phyloP scores from a whole-genome alignment of 2,888 invertebrate genomes.

The Furcula furcula region DNA sequence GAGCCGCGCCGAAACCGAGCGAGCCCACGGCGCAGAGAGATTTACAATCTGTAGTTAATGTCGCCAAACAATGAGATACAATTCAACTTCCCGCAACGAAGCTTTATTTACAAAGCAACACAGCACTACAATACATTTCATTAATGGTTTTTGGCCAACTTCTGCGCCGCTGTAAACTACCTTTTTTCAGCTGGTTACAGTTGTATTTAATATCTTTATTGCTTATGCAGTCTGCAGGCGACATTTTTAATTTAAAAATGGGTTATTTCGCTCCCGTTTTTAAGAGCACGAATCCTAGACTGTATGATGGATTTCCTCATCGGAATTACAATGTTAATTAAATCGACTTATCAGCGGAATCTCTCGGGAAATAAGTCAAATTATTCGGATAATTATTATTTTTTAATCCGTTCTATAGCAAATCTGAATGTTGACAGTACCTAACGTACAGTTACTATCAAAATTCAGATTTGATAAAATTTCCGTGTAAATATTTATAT shows the following conservation, averaged over 20 bases:
- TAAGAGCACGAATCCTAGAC: slow-evolving; percentile 20
- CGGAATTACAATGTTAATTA: slow-evolving; percentile 53
- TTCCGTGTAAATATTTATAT: slow-evolving; percentile 9
- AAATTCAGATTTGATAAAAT: too few species aligned
- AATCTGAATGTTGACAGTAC: too few species aligned
- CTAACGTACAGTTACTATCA: too few species aligned
- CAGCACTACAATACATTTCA: slow-evolving; percentile 52
- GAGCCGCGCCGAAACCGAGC: slow-evolving; percentile 28
- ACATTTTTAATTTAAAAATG: slow-evolving; percentile 59
- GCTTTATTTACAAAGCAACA: slow-evolving; percentile 63
- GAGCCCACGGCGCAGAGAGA: slow-evolving; percentile 51
- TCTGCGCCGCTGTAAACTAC: slow-evolving; percentile 45
- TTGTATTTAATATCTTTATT: slow-evolving; percentile 68
- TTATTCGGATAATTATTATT: slow-evolving; percentile 21
- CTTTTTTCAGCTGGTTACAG: slow-evolving; percentile 53
- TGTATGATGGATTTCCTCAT: slow-evolving; percentile 9
- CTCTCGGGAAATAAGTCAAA: slow-evolving; percentile 23
- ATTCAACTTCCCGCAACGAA: slow-evolving; percentile 63
- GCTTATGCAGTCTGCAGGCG: slow-evolving; percentile 52
- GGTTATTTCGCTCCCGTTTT: slow-evolving; percentile 30
- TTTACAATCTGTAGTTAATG: slow-evolving; percentile 73
- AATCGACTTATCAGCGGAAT: slow-evolving; percentile 39
- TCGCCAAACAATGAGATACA: slow-evolving; percentile 71
- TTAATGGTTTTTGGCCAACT: slow-evolving; percentile 68
- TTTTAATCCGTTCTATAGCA: slow-evolving; percentile 21